Evolutionary conservation across 2,888 invertebrate genomes (phyloP), one percentile per base, ranked within the genome.

Genomic region (Selenia dentaria): DNA sequence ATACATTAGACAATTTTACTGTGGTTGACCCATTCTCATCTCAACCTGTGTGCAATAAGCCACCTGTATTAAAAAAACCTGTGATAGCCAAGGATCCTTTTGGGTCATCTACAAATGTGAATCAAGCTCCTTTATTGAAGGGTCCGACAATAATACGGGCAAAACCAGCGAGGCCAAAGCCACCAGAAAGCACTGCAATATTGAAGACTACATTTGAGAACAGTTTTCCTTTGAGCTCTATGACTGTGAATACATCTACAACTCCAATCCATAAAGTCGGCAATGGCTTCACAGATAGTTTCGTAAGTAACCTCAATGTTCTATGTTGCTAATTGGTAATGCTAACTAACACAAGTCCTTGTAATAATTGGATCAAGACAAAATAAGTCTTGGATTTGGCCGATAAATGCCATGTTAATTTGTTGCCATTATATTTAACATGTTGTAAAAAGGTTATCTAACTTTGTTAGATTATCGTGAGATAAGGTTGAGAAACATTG

Each of bases 141-240:
- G 92, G 93, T 66, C 96, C 96, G 2, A 96, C 96, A 27, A 96
- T 96, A 70, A 96, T 96, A 46, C 83, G 94, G 44, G 92, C 94
- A 0, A 93, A 93, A 68, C 93, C 93, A 11, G 87, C 86, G 0
- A 88, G 93, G 60, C 92, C 92, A 0, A 91, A 93, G 44, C 92
- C 91, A 12, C 92, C 92, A 2, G 91, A 90, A 18, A 90, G 89
- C 54, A 72, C 87, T 3, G 74, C 89, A 1, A 57, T 91, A 39
- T 58, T 91, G 37, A 89, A 83, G 58, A 83, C 68, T 49, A 82
- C 88, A 18, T 81, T 90, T 53, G 80, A 78, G 25, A 73, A 56
- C 45, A 71, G 55, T 51, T 74, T 81, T 37, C 74, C 81, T 9
- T 57, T 79, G 14, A 70, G 78, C 1, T 69, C 78, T 10, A 90